Evolutionary conservation across 2,113 vertebrate genomes (phyloP).

Genomic region (Sus scrofa): DNA sequence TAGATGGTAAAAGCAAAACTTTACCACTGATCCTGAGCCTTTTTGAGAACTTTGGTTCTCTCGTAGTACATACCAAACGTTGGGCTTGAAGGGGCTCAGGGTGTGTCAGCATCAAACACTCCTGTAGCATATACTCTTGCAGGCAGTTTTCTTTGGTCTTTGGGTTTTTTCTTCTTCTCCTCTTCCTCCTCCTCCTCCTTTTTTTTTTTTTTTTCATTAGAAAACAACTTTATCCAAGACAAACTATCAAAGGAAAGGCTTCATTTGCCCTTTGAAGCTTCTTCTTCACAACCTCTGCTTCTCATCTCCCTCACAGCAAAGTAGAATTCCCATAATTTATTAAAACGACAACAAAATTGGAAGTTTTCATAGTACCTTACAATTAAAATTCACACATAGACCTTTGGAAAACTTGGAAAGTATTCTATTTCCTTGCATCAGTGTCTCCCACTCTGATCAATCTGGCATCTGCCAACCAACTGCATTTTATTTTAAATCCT

Average conservation of each 20-base stretch:
- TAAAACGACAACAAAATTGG: constrained; percentile 1
- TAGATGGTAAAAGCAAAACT: background rate
- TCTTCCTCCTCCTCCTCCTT: rapidly evolving
- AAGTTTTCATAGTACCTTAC: constrained; percentile 59
- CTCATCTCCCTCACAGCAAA: background rate
- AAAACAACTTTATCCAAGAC: constrained; percentile 53
- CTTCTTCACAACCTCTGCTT: constrained; percentile 38
- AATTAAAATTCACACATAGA: constrained; percentile 30
- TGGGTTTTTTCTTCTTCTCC: background rate
- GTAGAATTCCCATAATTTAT: constrained; percentile 59
- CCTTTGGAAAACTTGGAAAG: constrained; percentile 35
- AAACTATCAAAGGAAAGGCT: constrained; percentile 56
- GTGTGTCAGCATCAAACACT: background rate
- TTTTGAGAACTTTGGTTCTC: background rate
- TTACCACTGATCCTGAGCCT: background rate
- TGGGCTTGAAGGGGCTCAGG: background rate
- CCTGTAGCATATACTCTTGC: background rate
- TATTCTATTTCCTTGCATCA: background rate
- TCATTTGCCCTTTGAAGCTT: constrained; percentile 57
- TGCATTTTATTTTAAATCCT: constrained; percentile 37
- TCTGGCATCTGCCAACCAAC: constrained; percentile 28
- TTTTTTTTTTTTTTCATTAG: background rate
- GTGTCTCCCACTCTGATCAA: constrained; percentile 20
- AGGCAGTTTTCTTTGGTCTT: background rate
- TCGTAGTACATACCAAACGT: background rate